Conservation (phyloP, 2,797 vertebrate genomes). For the Agapornis canus region DNA sequence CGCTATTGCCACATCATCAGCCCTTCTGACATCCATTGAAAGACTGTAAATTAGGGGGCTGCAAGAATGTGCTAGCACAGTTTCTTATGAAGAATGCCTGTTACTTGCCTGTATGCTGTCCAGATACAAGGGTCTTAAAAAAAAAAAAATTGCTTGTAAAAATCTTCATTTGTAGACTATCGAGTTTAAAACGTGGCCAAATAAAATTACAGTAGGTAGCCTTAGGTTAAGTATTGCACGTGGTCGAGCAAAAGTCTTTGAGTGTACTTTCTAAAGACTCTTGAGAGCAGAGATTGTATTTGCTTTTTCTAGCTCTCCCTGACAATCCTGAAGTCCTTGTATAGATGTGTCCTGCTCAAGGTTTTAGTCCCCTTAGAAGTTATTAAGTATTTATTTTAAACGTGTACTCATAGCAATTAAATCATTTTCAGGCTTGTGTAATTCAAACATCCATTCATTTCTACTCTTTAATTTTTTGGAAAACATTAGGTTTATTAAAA, state of each 20-base stretch:
- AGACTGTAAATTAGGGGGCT: not conserved
- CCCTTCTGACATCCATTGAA: not conserved
- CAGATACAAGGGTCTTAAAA: not conserved
- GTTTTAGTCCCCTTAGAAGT: fast-evolving
- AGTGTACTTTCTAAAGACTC: not conserved
- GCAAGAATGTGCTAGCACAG: not conserved
- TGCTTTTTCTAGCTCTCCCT: not conserved
- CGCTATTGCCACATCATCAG: constrained; percentile 76
- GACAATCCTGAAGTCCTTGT: not conserved
- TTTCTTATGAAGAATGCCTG: not conserved
- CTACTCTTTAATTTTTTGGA: not conserved
- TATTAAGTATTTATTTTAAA: not conserved
- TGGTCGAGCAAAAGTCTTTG: not conserved
- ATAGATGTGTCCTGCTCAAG: not conserved
- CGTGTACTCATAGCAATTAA: fast-evolving
- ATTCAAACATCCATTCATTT: not conserved
- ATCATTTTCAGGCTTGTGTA: not conserved
- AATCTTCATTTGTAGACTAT: fast-evolving
- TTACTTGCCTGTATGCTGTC: fast-evolving
- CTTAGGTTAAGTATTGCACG: not conserved
- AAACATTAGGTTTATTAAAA: fast-evolving
- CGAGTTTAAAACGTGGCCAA: fast-evolving
- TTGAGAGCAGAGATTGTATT: not conserved
- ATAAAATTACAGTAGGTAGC: not conserved
- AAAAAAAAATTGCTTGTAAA: not conserved